Percentiles rank a stretch among this genome's conserved stretches.
These are phyloP conservation scores for Neotoma lepida DNA, from an alignment of 2,113 vertebrate genomes.

Conservation along the genomic window DNA sequence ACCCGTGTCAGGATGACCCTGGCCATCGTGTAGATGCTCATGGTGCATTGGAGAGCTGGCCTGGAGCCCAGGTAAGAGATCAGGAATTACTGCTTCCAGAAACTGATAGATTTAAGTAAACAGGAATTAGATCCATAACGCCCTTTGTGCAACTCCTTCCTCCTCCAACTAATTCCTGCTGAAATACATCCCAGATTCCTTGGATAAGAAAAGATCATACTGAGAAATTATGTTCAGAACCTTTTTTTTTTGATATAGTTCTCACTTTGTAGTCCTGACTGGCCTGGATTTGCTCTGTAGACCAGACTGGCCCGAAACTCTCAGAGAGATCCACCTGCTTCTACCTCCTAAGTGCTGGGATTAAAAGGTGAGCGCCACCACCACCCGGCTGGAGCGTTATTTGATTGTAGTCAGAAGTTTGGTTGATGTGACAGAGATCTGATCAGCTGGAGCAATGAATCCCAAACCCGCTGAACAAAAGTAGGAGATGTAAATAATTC, in stretches of 20 bases:
- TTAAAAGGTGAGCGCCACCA: too few relatives aligned
- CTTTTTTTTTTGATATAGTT: not conserved
- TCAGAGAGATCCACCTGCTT: not conserved
- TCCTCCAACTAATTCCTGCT: not conserved
- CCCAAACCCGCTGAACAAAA: not conserved
- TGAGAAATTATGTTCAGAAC: not conserved
- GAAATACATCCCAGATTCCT: not conserved
- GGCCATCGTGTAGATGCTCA: not conserved
- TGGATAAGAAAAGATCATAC: not conserved
- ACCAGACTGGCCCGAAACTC: not conserved
- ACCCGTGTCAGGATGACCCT: not conserved
- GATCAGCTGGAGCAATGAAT: not conserved
- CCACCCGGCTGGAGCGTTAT: not conserved
- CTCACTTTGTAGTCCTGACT: not conserved
- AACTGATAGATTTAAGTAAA: not conserved
- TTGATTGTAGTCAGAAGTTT: not conserved
- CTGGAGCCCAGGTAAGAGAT: not conserved
- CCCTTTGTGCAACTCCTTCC: not conserved
- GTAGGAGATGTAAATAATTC: not conserved
- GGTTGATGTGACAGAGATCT: not conserved
- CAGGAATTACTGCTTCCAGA: not conserved
- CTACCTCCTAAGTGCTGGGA: not conserved
- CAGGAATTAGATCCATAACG: not conserved
- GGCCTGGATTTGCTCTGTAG: not conserved
- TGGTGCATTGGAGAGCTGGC: not conserved